Base-by-base conservation (phyloP, 2,888 invertebrate species). In the Leptogaster cylindrica region DNA sequence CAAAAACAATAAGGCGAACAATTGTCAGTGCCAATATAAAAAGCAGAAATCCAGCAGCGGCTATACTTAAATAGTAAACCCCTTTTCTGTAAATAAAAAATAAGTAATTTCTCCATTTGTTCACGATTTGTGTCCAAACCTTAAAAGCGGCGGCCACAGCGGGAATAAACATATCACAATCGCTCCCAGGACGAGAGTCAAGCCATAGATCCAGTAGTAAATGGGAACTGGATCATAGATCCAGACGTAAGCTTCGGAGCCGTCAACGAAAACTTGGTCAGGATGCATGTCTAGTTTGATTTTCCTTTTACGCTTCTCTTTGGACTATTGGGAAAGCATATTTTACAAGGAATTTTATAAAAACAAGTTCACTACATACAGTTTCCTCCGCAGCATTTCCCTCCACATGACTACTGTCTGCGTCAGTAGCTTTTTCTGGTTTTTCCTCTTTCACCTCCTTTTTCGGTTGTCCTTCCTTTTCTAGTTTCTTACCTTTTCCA, bases 131-230 rank as follows among this genome's bases (percentile, higher is more conserved):
- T n/a, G 23, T n/a, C 3, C 10, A 10, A 80, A 90, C 86, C 91
- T 87, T 74, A 97, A 90, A 73, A 92, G 89, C 65, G 93, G 91
- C 0, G 99, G 99, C 99, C 99, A 99, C 65, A 99, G 83, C n/a
- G 99, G 99, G 83, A 98, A 99, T 78, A 99, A 86, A 82, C 99
- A 99, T 36, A 99, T 89, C 10, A 90, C 92, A 74, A 98, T 95
- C 27, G 96, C 95, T 18, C 95, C 97, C 65, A 97, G 83, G 27
- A 99, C 94, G 71, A 93, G 84, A 3, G 93, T 83, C 6, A 90
- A 87, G n/a, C 97, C 97, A 75, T 93, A 91, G 72, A 97, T 86
- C 92, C 96, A 97, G 81, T 94, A 95, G 82, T 93, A 90, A 79
- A 92, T 88, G 39, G 96, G 95, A 78, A 96, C 93, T 0, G 97